Conservation (phyloP, 2,797 vertebrate genomes). For the Hippocampus kuda region DNA sequence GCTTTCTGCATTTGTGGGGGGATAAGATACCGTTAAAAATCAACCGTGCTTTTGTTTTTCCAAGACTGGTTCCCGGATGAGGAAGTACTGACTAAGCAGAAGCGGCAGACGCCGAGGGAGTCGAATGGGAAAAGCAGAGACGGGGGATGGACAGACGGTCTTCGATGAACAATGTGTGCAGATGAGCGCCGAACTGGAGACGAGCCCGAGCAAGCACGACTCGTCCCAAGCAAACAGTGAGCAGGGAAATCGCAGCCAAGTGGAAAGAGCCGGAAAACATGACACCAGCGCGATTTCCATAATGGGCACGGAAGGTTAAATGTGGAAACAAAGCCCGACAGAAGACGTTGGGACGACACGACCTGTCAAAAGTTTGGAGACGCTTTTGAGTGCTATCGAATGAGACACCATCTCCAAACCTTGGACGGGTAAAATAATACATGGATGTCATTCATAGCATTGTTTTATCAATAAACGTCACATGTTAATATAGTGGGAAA, state of each 20-base stretch:
- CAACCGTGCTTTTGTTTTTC: constrained; percentile 33
- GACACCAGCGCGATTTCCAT: constrained; percentile 46
- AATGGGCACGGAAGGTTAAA: constrained; percentile 40
- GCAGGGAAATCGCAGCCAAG: constrained; percentile 51
- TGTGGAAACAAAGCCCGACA: constrained; percentile 17
- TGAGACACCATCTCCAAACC: not conserved
- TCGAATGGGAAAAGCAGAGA: constrained; percentile 59
- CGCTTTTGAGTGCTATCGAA: not conserved
- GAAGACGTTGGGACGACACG: constrained; percentile 20
- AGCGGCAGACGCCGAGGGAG: constrained; percentile 40
- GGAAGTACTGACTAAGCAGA: constrained; percentile 56
- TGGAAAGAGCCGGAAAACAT: constrained; percentile 35
- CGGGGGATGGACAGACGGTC: constrained; percentile 59
- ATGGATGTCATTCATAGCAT: not conserved
- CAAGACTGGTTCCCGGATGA: constrained; percentile 62
- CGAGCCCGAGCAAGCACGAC: constrained; percentile 62
- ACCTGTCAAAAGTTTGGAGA: constrained; percentile 9
- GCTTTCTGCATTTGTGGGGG: constrained; percentile 37
- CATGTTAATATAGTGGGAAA: too few species aligned
- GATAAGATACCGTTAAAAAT: constrained; percentile 11
- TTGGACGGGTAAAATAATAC: not conserved
- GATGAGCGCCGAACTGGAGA: constrained; percentile 59
- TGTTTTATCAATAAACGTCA: too few species aligned
- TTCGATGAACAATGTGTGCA: constrained; percentile 69
- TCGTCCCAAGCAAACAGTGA: constrained; percentile 72